phyloP scores from a whole-genome alignment of 2,113 vertebrate genomes.

The Pelecanoides urinatrix region DNA sequence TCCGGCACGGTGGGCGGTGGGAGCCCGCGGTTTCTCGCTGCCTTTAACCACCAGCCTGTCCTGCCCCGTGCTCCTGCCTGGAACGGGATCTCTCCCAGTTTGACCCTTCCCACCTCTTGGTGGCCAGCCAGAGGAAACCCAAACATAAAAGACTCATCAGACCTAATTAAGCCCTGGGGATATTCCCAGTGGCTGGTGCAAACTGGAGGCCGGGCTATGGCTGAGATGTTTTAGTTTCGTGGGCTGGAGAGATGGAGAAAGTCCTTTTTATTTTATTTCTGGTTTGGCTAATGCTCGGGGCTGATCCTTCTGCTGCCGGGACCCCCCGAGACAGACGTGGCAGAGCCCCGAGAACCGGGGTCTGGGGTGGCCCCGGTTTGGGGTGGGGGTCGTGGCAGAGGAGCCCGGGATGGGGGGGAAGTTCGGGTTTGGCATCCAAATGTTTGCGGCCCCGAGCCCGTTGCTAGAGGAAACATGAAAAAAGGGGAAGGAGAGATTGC shows the following conservation, averaged over 20 bases:
- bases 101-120: slow-evolving; percentile 28
- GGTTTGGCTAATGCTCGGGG: neutral
- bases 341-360: neutral
- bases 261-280: too few relatives aligned
- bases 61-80: neutral
- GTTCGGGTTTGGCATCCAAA: neutral
- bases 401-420: neutral
- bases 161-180: neutral
- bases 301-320: neutral
- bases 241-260: neutral
- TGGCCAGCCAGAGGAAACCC: neutral
- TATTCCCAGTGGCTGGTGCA: neutral
- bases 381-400: neutral
- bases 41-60: neutral
- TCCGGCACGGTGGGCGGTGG: accelerated
- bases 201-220: neutral
- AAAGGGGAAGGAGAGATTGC: slow-evolving; percentile 56
- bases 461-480: slow-evolving; percentile 26
- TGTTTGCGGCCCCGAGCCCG: neutral
- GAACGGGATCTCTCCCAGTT: neutral
- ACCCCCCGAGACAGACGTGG: accelerated
- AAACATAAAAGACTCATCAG: neutral
- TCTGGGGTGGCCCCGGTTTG: neutral
- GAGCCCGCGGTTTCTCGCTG: neutral
- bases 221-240: neutral